Evolutionary conservation across 2,888 invertebrate species (phyloP).

Genomic region (Agonum fuliginosum): DNA sequence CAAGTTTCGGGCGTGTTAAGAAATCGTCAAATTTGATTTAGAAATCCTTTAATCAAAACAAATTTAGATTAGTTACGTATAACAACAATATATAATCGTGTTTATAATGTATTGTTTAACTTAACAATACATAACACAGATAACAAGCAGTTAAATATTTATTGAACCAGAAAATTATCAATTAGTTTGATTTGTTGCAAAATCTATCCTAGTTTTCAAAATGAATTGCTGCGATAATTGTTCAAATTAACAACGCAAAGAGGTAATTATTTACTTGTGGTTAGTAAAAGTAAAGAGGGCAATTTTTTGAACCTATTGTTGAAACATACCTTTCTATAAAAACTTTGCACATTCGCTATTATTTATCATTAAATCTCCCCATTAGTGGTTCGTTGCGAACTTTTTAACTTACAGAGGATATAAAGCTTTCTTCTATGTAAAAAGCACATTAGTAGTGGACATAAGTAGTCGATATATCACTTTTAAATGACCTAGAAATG

Average conservation of each 20-base stretch:
- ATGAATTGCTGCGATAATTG: constrained; percentile 11
- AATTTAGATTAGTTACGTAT: constrained; percentile 1
- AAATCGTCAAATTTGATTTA: constrained; percentile 4
- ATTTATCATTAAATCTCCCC: not conserved
- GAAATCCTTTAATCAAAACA: not conserved
- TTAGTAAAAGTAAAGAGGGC: constrained; percentile 10
- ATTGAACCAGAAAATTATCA: constrained; percentile 3
- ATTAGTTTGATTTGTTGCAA: not conserved
- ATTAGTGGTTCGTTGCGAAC: not conserved
- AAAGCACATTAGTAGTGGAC: constrained; percentile 37
- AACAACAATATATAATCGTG: not conserved
- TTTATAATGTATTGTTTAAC: not conserved
- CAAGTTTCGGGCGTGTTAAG: not conserved
- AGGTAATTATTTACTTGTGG: not conserved
- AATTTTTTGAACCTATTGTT: constrained; percentile 33
- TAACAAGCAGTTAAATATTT: not conserved
- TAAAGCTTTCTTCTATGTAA: constrained; percentile 34
- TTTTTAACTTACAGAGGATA: not conserved
- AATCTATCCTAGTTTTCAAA: not conserved
- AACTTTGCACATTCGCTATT: not conserved
- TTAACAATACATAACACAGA: not conserved
- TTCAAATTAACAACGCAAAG: constrained; percentile 23
- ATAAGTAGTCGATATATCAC: constrained; percentile 26
- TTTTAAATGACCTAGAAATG: constrained; percentile 28
- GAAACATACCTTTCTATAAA: constrained; percentile 7